A percentile compares a stretch with the other conserved stretches of the same genome.
phyloP scores from a whole-genome alignment of 2,888 invertebrate species.

The Tipula lateralis region DNA sequence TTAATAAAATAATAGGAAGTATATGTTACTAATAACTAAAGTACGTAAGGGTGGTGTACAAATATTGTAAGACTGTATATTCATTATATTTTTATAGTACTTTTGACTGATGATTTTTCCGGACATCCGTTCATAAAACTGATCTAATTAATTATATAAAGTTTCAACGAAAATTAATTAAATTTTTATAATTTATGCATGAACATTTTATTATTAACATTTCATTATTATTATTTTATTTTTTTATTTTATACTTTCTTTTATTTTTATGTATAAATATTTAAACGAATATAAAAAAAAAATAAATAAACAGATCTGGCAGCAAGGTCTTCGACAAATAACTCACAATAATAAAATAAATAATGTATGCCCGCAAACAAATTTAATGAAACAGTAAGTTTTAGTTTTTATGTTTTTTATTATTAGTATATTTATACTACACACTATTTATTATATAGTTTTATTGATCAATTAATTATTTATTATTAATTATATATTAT shows the following conservation, averaged over 20 bases:
- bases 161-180: neutral
- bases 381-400: constrained; percentile 98
- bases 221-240: constrained; percentile 24
- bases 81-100: no score
- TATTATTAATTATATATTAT: neutral
- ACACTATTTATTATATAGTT: neutral
- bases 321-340: constrained; percentile 78
- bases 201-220: neutral
- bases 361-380: constrained; percentile 92
- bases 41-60: no score
- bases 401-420: neutral
- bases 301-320: constrained; percentile 70
- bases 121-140: neutral
- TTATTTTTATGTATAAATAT: constrained; percentile 30
- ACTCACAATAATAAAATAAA: constrained; percentile 95
- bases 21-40: no score
- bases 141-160: neutral
- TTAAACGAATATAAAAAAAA: neutral
- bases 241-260: neutral
- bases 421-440: neutral
- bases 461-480: neutral
- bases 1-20: no score
- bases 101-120: neutral
- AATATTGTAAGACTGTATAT: no score
- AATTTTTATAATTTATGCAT: neutral